Percentiles rank a stretch among this genome's conserved stretches.
These are phyloP conservation scores for Pristiophorus japonicus DNA, from an alignment of 2,113 vertebrate genomes.

Conservation along the genomic window DNA sequence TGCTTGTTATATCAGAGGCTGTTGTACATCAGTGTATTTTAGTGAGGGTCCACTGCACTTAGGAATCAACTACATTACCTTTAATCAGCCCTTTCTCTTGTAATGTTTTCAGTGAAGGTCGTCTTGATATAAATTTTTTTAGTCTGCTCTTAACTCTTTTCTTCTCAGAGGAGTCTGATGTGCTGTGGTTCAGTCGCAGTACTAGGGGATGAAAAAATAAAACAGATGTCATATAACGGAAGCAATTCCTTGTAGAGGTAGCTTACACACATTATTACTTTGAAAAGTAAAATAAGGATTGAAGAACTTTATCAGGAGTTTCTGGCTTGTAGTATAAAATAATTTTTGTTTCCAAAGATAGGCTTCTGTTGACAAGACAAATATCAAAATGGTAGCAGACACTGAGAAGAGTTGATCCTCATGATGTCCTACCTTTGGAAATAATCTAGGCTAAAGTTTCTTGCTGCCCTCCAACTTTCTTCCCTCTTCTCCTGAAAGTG, in stretches of 20 bases:
- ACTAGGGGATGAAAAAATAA: constrained; percentile 53
- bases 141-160: constrained; percentile 75
- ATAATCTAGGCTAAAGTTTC: neutral
- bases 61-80: constrained; percentile 55
- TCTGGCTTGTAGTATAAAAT: neutral
- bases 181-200: constrained; percentile 76
- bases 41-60: neutral
- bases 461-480: neutral
- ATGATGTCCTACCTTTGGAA: neutral
- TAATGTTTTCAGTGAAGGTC: constrained; percentile 78
- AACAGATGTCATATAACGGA: neutral
- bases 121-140: constrained; percentile 80
- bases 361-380: neutral
- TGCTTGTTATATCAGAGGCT: neutral
- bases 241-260: neutral
- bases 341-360: constrained; percentile 20
- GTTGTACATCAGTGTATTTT: neutral
- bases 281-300: constrained; percentile 5
- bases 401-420: neutral
- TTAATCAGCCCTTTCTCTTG: constrained; percentile 84
- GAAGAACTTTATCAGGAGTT: neutral
- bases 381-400: neutral
- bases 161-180: constrained; percentile 74
- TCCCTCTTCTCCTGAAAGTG: neutral
- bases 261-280: neutral